Evolutionary conservation across 2,888 invertebrate genomes (phyloP), one percentile per base, ranked within the genome.

Genomic region (Adelognathus sp.): DNA sequence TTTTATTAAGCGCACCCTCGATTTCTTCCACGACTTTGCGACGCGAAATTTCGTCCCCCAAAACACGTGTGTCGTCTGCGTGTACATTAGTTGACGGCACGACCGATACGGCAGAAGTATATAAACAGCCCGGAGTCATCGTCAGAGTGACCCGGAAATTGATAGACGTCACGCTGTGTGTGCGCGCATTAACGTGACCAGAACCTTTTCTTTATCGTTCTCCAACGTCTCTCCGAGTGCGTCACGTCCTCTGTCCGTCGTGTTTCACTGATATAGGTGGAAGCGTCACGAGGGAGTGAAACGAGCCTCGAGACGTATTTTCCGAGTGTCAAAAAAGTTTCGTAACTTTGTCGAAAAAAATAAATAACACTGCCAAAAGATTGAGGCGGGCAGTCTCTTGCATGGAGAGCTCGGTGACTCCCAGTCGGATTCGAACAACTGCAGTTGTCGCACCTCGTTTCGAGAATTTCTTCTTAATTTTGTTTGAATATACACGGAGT

Each of bases 151-250:
- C 83, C 86, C 82, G 86, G 86, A 87, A 86, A 86, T 86, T 85
- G 86, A 80, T 86, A 71, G 86, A 83, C 83, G 81, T 83, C 87
- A 82, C 83, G 81, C 79, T 66, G 84, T 80, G 83, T 83, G 78
- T 83, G 76, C 80, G 80, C 80, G 64, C 85, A 83, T 87, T 85
- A 85, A 83, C 83, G 82, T 80, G 74, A 71, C 81, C 67, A 73
- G 29, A 29, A 67, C 31, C 60, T 81, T 78, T 66, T 75, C 24
- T 69, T 75, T 69, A 58, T 61, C 66, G 41, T 54, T 78, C 24
- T 44, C 21, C 33, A 66, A 60, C 74, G n/a, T n/a, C n/a, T n/a
- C 58, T 60, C 74, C 11, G 54, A 54, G 16, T 46, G 56, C 16
- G 29, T 44, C 36, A 27, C 16, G 16, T 67, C 16, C 7, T 64